Percentiles rank a stretch among this genome's conserved stretches.
phyloP scores from a whole-genome alignment of 2,113 vertebrate species.

The Pollimyrus isidori region DNA sequence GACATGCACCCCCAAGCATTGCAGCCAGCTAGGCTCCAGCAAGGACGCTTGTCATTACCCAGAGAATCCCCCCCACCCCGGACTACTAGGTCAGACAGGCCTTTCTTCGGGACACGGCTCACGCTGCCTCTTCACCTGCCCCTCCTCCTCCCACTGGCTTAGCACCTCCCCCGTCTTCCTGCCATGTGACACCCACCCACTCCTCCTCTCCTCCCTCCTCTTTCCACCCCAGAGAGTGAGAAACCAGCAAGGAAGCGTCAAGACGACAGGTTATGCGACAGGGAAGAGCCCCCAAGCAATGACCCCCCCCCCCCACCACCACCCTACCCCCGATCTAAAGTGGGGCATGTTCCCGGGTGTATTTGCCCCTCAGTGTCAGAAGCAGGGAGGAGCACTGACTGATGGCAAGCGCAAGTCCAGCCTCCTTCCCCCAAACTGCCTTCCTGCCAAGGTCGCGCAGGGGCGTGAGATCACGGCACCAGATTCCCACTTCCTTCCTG shows the following conservation, averaged over 20 bases:
- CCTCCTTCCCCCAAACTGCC: not conserved
- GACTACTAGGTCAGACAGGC: not conserved
- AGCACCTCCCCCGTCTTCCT: not conserved
- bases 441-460: not conserved
- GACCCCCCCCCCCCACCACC: not conserved
- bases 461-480: not conserved
- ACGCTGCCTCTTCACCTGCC: not conserved
- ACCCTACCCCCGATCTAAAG: not conserved
- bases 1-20: not conserved
- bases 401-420: not conserved
- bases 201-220: not conserved
- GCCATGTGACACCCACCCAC: not conserved
- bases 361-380: not conserved
- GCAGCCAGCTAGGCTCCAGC: not conserved
- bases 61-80: not conserved
- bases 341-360: not conserved
- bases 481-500: slow-evolving; percentile 3
- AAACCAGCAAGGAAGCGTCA: not conserved
- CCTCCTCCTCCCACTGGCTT: not conserved
- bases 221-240: not conserved
- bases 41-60: not conserved
- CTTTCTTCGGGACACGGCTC: not conserved
- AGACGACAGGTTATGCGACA: not conserved
- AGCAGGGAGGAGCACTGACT: not conserved
- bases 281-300: not conserved